Evolutionary conservation across 2,113 vertebrate genomes (phyloP), one percentile per base, ranked within the genome.

Genomic region (Dendropsophus ebraccatus): DNA sequence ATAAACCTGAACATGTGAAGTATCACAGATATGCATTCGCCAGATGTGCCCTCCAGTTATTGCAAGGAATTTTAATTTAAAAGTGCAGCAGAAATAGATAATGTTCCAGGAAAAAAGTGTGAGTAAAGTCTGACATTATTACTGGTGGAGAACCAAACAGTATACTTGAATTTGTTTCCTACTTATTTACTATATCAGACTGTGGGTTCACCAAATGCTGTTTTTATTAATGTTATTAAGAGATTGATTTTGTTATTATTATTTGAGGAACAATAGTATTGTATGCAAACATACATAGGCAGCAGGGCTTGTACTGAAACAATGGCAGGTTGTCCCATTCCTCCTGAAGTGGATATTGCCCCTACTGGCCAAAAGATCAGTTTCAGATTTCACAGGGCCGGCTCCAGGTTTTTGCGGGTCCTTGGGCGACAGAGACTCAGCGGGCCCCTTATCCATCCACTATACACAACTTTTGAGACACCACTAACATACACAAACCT

Each of bases 1-100:
- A 80, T 72, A 80, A 79, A 77, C 32, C 84, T 56, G 84, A 81
- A 81, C 77, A 74, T 58, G 23, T 81, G 73, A 86, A 81, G 76
- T 47, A 86, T 72, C 52, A 28, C 19, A 41, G 49, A 45, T 81
- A 28, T 72, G 65, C 77, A 72, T 35, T 32, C 77, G 45, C 41
- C 85, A 86, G 78, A 60, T 81, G 85, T 62, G 69, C 25, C 85
- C 77, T 32, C 37, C 30, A 74, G 37, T 74, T 81, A 72, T 45
- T 60, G 32, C n/a, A 47, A 45, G 30, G 37, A 86, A 86, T 81
- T 25, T 85, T 86, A 60, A 80, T 86, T 81, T 81, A 13, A 86
- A 28, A 60, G 23, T 79, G 32, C 32, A 54, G 60, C 52, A 41
- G 19, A 81, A 72, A 79, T 80, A 80, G 50, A 86, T 73, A 25